Percentiles rank a stretch among this genome's conserved stretches.
phyloP scores from a whole-genome alignment of 2,888 invertebrate species.

The Leucophora obtusa region DNA sequence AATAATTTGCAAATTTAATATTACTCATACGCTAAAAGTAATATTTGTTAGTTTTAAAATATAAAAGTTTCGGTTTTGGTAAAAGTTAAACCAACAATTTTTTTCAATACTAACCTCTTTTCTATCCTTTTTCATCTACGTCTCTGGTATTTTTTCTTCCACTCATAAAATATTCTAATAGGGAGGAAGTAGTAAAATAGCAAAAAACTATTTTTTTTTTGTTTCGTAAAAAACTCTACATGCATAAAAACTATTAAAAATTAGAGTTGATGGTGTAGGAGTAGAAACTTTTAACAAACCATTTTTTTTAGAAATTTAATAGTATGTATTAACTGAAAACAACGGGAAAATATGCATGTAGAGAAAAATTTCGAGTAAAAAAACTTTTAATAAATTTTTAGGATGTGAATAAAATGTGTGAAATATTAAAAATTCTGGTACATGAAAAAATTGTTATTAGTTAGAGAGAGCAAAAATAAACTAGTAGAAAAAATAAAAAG shows the following conservation, averaged over 20 bases:
- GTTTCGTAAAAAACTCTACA: background rate
- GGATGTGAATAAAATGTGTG: slow-evolving; percentile 25
- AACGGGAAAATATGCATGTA: background rate
- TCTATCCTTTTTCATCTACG: no score
- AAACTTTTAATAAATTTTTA: slow-evolving; percentile 41
- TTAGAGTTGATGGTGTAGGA: background rate
- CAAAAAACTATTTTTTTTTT: background rate
- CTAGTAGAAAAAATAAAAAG: slow-evolving; percentile 8
- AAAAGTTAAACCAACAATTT: no score
- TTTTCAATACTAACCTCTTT: no score
- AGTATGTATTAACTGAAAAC: slow-evolving; percentile 40
- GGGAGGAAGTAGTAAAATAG: background rate
- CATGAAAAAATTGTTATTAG: slow-evolving; percentile 8
- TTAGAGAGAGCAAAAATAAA: background rate
- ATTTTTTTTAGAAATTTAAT: slow-evolving; percentile 30
- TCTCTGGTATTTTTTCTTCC: background rate
- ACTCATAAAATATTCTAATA: background rate
- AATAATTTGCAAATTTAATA: no score
- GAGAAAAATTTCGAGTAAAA: background rate
- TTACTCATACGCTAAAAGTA: no score
- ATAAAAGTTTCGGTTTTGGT: no score
- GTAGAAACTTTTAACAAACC: slow-evolving; percentile 38
- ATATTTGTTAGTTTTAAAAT: no score
- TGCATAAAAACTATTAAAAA: background rate
- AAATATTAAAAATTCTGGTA: slow-evolving; percentile 41